These are phyloP conservation scores for Geodia barretti DNA, from an alignment of 37 sponge, comb jelly and placozoan genomes.

Conservation along the genomic window DNA sequence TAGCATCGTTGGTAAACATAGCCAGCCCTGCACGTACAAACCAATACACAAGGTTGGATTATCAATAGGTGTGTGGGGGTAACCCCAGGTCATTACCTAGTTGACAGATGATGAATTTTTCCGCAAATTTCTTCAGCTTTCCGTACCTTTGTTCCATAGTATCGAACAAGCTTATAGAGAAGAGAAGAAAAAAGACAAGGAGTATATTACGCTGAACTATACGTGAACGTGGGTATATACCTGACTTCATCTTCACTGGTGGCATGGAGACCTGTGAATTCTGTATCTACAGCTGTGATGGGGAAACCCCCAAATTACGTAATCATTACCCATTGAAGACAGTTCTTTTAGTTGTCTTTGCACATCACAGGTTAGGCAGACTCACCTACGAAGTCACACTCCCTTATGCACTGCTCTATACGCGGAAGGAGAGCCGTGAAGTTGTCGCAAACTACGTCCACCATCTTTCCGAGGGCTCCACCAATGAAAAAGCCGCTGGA, in stretches of 20 bases:
- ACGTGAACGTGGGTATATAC: not conserved
- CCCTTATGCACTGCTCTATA: conserved; percentile 35
- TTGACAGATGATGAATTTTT: conserved; percentile 66
- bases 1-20: conserved; percentile 48
- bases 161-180: conserved; percentile 79
- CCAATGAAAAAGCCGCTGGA: not conserved
- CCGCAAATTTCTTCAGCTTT: conserved; percentile 57
- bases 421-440: conserved; percentile 42
- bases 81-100: conserved; percentile 44
- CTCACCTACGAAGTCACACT: conserved; percentile 68
- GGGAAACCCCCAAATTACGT: not conserved
- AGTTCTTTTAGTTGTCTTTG: not conserved
- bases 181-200: not conserved
- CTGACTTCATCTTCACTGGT: conserved; percentile 19
- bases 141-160: conserved; percentile 56
- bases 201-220: too few species aligned
- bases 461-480: not conserved
- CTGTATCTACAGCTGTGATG: conserved; percentile 67
- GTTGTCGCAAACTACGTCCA: conserved; percentile 59
- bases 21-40: conserved; percentile 54
- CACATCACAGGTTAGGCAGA: not conserved
- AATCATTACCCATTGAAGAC: too few species aligned
- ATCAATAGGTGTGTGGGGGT: too few species aligned
- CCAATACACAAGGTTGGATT: too few species aligned
- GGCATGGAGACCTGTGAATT: conserved; percentile 72